Percentiles rank a stretch among this genome's conserved stretches.
Conservation (phyloP, 2,888 invertebrate species). For the Pachymerium ferrugineum region DNA sequence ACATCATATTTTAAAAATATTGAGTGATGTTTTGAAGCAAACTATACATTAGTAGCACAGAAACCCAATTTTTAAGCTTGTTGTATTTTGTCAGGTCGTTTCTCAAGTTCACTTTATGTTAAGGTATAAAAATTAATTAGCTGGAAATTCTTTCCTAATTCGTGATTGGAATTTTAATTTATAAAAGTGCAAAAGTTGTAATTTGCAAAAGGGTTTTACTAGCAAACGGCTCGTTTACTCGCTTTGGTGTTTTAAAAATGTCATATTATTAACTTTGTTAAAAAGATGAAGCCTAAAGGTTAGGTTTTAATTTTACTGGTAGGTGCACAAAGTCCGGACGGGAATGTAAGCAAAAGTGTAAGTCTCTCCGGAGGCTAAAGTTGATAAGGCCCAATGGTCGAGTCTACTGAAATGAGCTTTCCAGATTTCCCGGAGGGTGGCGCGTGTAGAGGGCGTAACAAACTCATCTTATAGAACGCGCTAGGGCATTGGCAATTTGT, state of each 20-base stretch:
- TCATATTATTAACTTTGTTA: neutral
- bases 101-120: neutral
- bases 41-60: too few relatives aligned
- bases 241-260: neutral
- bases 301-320: constrained; percentile 11
- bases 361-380: constrained; percentile 27
- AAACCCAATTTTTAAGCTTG: neutral
- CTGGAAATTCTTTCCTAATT: constrained; percentile 17
- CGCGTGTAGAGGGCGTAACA: constrained; percentile 27
- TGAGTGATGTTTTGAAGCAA: neutral
- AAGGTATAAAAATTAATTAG: constrained; percentile 19
- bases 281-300: neutral
- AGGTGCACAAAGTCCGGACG: constrained; percentile 16
- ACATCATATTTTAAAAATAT: neutral
- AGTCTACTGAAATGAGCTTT: constrained; percentile 27
- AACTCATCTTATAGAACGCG: constrained; percentile 27
- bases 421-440: constrained; percentile 24
- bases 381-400: constrained; percentile 25
- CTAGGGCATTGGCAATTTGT: constrained; percentile 20
- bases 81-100: neutral
- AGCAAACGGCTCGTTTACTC: neutral
- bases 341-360: constrained; percentile 27
- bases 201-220: neutral
- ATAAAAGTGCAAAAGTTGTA: neutral
- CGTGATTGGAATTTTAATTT: constrained; percentile 22